Base-by-base conservation (phyloP, 2,888 invertebrate species). In the Adelognathus sp. region DNA sequence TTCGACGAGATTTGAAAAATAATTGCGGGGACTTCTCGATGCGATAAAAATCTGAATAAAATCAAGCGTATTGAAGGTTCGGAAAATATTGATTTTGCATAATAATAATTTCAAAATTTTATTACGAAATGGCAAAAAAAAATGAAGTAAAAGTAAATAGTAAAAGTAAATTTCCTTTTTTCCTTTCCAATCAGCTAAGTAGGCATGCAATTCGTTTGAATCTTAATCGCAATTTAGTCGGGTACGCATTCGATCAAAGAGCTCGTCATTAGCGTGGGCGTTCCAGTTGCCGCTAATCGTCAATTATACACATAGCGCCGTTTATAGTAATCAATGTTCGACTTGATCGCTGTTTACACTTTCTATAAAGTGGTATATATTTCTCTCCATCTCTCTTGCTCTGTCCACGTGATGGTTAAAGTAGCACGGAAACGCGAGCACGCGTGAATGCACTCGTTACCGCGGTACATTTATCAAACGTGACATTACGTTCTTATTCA, bases 401-500 rank as follows among this genome's bases (percentile, higher is more conserved):
- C 18, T 3, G 18, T 9, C 21, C 70, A 36, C 70, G 58, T 50
- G 60, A 60, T 24, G 46, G 24, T 33, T 7, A 36, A 50, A 50
- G 36, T 50, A 6, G 46, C 50, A 52, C 60, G 71, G 50, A 52
- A 71, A 71, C 41, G n/a, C 46, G 50, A 16, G 29, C 21, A 29
- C 31, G 46, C 58, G 69, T 46, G 58, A 52, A 58, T 16, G 69
- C 69, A 46, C 27, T 16, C 16, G 64, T 21, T 41, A 27, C 14
- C 11, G 31, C 4, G 14, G 33, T 66, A 21, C 14, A 52, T 36
- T 52, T 36, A 66, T 9, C 14, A 52, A 36, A 66, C 52, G 36
- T 66, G 64, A 66, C 52, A n/a, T 52, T 52, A 36, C 50, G 64
- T 16, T 33, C 14, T 66, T 66, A 66, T 36, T 36, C 5, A 7